phyloP scores from a whole-genome alignment of 2,113 vertebrate species.

The Vombatus ursinus region DNA sequence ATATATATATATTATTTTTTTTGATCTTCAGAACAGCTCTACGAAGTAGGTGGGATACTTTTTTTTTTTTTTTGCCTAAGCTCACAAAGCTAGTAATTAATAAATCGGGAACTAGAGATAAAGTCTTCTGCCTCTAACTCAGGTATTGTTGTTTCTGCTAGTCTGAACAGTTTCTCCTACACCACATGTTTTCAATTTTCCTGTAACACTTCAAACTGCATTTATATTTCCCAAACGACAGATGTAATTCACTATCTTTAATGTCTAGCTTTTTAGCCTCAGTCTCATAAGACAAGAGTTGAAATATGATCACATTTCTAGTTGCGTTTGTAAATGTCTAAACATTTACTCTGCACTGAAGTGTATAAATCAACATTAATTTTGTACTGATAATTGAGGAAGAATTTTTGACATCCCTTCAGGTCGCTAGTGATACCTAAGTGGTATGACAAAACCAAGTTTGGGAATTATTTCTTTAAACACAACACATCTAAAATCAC shows the following conservation, averaged over 20 bases:
- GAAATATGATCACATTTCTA: not conserved
- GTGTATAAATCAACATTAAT: conserved; percentile 25
- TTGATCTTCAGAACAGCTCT: not conserved
- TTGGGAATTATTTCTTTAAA: conserved; percentile 1
- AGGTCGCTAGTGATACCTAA: conserved; percentile 3
- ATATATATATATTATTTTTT: not conserved
- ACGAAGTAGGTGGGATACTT: not conserved
- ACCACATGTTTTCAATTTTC: conserved; percentile 3
- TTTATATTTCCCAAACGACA: conserved; percentile 13
- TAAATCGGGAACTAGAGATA: not conserved
- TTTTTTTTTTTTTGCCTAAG: not conserved
- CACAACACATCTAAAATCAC: not conserved
- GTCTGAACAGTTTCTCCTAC: not conserved
- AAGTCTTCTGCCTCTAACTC: not conserved
- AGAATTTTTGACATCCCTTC: not conserved
- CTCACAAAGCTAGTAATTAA: not conserved
- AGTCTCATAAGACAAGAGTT: not conserved
- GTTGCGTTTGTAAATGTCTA: not conserved
- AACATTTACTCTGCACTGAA: not conserved
- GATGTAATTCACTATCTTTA: conserved; percentile 9
- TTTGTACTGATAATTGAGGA: not conserved
- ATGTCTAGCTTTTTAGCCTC: not conserved
- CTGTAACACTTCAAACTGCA: not conserved
- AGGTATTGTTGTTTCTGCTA: not conserved
- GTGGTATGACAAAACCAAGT: conserved; percentile 7